These are phyloP conservation scores for Halictus ligatus DNA, from an alignment of 2,888 invertebrate species.

Conservation along the genomic window DNA sequence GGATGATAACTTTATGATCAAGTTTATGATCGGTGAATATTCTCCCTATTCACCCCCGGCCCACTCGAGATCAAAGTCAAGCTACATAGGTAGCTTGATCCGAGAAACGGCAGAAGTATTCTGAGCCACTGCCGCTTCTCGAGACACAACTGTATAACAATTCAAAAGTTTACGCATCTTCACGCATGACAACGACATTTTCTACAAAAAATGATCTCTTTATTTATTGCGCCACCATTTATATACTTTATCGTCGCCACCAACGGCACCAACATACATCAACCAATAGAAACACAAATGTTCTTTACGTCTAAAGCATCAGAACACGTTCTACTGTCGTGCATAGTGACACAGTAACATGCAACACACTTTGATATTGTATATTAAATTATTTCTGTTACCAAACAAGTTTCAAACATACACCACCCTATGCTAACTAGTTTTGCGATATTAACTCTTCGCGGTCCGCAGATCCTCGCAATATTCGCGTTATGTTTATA, in stretches of 20 bases:
- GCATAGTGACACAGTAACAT: background rate
- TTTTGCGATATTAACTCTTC: background rate
- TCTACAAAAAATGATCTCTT: background rate
- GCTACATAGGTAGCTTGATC: no score
- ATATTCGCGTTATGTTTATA: background rate
- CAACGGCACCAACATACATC: background rate
- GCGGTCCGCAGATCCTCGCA: background rate
- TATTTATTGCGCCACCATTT: background rate
- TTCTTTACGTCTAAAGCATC: background rate
- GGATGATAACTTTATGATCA: no score
- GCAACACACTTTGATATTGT: no score
- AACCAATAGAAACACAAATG: background rate
- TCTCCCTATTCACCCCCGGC: no score
- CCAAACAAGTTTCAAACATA: background rate
- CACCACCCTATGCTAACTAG: background rate
- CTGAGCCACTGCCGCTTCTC: no score
- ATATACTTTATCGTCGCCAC: no score
- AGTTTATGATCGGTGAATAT: no score
- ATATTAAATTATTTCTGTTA: conserved; percentile 1
- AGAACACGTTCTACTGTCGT: background rate
- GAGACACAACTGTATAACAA: no score
- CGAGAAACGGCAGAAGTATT: no score
- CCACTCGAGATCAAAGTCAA: no score
- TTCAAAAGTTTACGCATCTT: no score
- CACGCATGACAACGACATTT: no score